These are phyloP conservation scores for Oscheius sp. DNA, from an alignment of 2,888 invertebrate species.

Conservation along the genomic window DNA sequence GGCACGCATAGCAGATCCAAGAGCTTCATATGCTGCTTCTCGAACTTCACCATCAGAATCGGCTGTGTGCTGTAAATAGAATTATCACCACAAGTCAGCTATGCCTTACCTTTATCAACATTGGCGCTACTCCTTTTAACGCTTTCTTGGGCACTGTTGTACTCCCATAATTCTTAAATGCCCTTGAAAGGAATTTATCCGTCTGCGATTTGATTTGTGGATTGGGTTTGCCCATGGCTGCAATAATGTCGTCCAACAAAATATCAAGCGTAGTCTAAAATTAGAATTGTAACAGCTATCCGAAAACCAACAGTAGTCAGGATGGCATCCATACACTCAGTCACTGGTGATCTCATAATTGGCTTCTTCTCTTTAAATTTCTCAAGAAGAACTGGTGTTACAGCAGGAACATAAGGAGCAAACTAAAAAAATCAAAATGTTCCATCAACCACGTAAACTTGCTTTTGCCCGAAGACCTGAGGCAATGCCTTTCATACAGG, in stretches of 20 bases:
- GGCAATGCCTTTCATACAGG: slow-evolving; percentile 86
- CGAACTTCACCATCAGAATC: slow-evolving; percentile 87
- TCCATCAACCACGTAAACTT: slow-evolving; percentile 76
- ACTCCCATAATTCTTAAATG: slow-evolving; percentile 6
- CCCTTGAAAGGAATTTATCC: slow-evolving; percentile 57
- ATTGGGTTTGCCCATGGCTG: slow-evolving; percentile 80
- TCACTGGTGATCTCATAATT: slow-evolving; percentile 85
- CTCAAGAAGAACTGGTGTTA: slow-evolving; percentile 82
- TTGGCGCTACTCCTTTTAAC: slow-evolving; percentile 73
- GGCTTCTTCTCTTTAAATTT: slow-evolving; percentile 98
- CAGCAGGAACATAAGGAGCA: slow-evolving; percentile 32
- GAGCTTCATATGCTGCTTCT: slow-evolving; percentile 90
- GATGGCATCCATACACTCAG: slow-evolving; percentile 90
- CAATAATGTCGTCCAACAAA: slow-evolving; percentile 83
- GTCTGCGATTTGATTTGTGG: slow-evolving; percentile 75
- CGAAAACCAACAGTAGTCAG: slow-evolving; percentile 80
- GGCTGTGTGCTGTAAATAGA: slow-evolving; percentile 54
- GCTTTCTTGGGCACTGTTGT: slow-evolving; percentile 73
- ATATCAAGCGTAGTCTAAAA: slow-evolving; percentile 72
- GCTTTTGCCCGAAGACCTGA: slow-evolving; percentile 88
- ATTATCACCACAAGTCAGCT: background rate
- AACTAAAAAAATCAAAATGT: background rate
- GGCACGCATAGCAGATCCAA: slow-evolving; percentile 92
- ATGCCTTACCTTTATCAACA: slow-evolving; percentile 73
- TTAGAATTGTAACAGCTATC: background rate